A percentile compares a stretch with the other conserved stretches of the same genome.
phyloP scores from a whole-genome alignment of 2,113 vertebrate species.

The Limanda limanda region DNA sequence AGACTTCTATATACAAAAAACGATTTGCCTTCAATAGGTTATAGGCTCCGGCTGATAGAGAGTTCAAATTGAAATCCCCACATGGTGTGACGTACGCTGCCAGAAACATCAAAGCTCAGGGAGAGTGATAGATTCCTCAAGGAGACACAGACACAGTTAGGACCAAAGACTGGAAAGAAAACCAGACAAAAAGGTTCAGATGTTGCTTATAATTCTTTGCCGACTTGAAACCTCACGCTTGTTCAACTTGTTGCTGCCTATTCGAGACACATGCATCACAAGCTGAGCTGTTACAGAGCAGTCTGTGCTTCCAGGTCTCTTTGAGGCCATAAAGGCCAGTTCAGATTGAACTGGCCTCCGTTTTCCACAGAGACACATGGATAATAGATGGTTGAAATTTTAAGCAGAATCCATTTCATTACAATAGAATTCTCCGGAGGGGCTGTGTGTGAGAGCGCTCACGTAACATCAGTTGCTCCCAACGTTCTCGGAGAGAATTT shows the following conservation, averaged over 20 bases:
- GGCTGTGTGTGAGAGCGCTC: no score
- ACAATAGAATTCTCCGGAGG: background rate
- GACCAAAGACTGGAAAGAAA: slow-evolving; percentile 33
- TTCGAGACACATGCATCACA: background rate
- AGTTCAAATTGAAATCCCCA: slow-evolving; percentile 66
- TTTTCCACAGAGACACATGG: no score
- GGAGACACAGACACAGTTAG: slow-evolving; percentile 25
- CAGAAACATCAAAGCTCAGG: slow-evolving; percentile 66
- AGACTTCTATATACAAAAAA: slow-evolving; percentile 56
- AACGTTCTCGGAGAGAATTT: no score
- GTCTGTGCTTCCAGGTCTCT: background rate
- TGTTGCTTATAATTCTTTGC: slow-evolving; percentile 25
- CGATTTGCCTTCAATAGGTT: slow-evolving; percentile 55
- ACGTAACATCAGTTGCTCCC: no score
- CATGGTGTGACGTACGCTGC: slow-evolving; percentile 25
- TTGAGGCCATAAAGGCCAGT: slow-evolving; percentile 24
- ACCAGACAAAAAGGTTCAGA: slow-evolving; percentile 21
- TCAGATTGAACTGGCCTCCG: slow-evolving; percentile 24
- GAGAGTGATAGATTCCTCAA: slow-evolving; percentile 40
- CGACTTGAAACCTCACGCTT: background rate
- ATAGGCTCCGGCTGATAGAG: slow-evolving; percentile 55
- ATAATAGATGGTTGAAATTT: background rate
- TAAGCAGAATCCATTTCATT: slow-evolving; percentile 27
- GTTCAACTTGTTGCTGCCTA: background rate
- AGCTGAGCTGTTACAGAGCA: background rate